These are phyloP conservation scores for Poecilia latipinna DNA, from an alignment of 2,113 vertebrate species.

Conservation along the genomic window DNA sequence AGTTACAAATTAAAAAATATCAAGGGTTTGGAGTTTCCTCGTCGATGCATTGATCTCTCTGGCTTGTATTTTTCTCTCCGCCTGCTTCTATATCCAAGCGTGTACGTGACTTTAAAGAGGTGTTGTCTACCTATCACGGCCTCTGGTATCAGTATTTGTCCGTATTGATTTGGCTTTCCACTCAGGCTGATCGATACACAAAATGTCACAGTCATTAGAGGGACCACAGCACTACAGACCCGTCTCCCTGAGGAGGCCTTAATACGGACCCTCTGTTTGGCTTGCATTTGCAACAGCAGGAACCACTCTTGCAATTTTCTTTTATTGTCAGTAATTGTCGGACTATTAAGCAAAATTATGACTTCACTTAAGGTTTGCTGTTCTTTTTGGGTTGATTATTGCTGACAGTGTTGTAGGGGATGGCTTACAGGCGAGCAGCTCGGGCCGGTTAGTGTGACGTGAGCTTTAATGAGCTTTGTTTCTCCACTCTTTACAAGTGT, in stretches of 20 bases:
- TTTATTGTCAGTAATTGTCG: conserved; percentile 39
- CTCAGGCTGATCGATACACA: conserved; percentile 69
- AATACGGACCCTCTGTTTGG: conserved; percentile 54
- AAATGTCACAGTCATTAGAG: conserved; percentile 74
- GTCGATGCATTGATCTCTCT: background rate
- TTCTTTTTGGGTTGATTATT: conserved; percentile 42
- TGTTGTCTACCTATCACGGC: conserved; percentile 35
- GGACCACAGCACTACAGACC: conserved; percentile 31
- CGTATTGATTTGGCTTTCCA: conserved; percentile 68
- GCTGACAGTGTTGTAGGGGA: conserved; percentile 36
- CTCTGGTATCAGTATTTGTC: conserved; percentile 56
- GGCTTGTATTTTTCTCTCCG: conserved; percentile 9
- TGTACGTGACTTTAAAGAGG: conserved; percentile 1
- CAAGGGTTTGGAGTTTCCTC: conserved; percentile 17
- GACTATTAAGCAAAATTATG: conserved; percentile 33
- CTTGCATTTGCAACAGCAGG: conserved; percentile 49
- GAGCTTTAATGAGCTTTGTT: conserved; percentile 10
- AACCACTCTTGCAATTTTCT: conserved; percentile 49
- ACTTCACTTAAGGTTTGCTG: conserved; percentile 31
- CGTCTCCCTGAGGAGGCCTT: conserved; percentile 37
- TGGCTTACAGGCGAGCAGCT: conserved; percentile 42
- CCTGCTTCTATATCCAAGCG: conserved; percentile 15
- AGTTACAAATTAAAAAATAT: conserved; percentile 27
- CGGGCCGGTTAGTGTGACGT: conserved; percentile 20
- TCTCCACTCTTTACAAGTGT: conserved; percentile 14